A percentile compares a stretch with the other conserved stretches of the same genome.
Conservation (phyloP, 2,888 invertebrate genomes). For the Hirtodrosophila cameraria region DNA sequence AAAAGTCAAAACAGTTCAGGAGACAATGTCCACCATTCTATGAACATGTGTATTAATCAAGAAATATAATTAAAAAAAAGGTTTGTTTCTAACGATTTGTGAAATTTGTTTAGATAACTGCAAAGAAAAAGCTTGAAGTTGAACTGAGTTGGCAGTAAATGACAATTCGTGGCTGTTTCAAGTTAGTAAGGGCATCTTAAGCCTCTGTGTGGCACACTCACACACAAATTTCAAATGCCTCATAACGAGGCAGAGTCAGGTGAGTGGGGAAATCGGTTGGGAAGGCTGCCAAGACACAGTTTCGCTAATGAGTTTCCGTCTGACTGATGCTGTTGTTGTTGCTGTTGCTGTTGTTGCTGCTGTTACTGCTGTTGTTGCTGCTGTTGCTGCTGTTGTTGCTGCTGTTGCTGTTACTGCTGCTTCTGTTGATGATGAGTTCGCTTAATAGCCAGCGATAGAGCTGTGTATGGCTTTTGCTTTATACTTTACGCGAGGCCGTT, state of each 20-base stretch:
- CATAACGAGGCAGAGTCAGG: slow-evolving; percentile 60
- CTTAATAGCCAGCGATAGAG: slow-evolving; percentile 44
- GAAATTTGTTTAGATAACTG: too few relatives aligned
- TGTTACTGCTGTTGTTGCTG: slow-evolving; percentile 1
- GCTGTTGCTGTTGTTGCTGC: slow-evolving; percentile 6
- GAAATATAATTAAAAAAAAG: too few relatives aligned
- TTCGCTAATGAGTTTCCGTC: slow-evolving; percentile 77
- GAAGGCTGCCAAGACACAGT: slow-evolving; percentile 63
- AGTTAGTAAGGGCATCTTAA: slow-evolving; percentile 4
- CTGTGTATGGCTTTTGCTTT: slow-evolving; percentile 20
- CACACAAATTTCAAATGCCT: slow-evolving; percentile 42
- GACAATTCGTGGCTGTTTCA: not conserved
- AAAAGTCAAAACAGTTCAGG: too few relatives aligned
- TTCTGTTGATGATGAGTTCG: slow-evolving; percentile 42
- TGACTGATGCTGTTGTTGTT: slow-evolving; percentile 23
- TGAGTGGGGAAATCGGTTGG: slow-evolving; percentile 9
- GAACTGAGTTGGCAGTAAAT: too few relatives aligned
- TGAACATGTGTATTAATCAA: too few relatives aligned
- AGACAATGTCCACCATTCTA: too few relatives aligned
- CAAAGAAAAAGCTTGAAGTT: too few relatives aligned
- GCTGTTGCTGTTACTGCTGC: slow-evolving; percentile 11
- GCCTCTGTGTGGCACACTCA: too few relatives aligned
- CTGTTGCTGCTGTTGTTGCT: not conserved
- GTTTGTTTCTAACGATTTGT: too few relatives aligned
- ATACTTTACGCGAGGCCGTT: slow-evolving; percentile 5